These are phyloP conservation scores for Papio anubis DNA, from an alignment of 2,113 vertebrate genomes.

Conservation along the genomic window DNA sequence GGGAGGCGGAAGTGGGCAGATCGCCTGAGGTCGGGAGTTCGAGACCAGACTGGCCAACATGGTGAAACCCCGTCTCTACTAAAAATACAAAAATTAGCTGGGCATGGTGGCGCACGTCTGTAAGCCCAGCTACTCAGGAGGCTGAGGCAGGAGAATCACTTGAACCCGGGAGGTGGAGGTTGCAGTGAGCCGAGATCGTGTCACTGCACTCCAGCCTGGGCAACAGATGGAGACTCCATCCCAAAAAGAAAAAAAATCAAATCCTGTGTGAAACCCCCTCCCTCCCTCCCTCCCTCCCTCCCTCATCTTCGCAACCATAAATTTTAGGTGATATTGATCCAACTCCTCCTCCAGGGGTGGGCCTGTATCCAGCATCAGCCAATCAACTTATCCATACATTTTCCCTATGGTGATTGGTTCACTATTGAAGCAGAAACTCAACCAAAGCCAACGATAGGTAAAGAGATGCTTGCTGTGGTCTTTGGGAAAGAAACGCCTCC, in stretches of 20 bases:
- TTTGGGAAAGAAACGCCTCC: not conserved
- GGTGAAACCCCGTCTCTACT: too few relatives aligned
- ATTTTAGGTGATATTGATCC: not conserved
- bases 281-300: not conserved
- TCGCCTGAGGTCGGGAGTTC: too few relatives aligned
- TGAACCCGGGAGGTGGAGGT: too few relatives aligned
- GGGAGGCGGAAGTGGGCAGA: too few relatives aligned
- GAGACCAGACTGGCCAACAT: too few relatives aligned
- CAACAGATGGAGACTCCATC: too few relatives aligned
- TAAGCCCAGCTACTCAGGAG: too few relatives aligned
- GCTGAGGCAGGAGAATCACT: too few relatives aligned
- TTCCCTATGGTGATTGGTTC: not conserved
- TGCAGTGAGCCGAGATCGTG: too few relatives aligned
- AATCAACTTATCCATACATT: not conserved
- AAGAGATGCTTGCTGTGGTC: not conserved
- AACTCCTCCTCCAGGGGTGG: not conserved
- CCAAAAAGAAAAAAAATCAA: too few relatives aligned
- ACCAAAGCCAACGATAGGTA: not conserved
- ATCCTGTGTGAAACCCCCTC: not conserved
- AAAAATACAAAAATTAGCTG: too few relatives aligned
- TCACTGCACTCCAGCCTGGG: too few relatives aligned
- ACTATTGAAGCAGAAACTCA: not conserved
- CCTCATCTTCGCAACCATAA: not conserved
- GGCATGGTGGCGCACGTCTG: fast-evolving
- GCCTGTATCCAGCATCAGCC: not conserved